Conservation (phyloP, 2,113 vertebrate genomes). For the Lonchura striata region DNA sequence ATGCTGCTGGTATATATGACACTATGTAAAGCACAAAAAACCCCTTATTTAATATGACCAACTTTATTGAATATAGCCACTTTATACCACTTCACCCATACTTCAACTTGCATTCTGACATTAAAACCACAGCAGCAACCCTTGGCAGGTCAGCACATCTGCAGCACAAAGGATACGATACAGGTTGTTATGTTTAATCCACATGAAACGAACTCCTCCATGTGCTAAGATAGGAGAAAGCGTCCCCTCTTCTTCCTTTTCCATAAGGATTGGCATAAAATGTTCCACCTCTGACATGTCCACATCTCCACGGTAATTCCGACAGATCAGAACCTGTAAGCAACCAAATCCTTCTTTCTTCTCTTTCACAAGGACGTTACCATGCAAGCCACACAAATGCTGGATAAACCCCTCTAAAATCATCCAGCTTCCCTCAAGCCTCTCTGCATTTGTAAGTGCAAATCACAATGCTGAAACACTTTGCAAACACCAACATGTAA, state of each 20-base stretch:
- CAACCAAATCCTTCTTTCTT: neutral
- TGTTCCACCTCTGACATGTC: slow-evolving; percentile 99
- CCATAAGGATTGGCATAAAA: slow-evolving; percentile 98
- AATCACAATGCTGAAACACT: accelerated
- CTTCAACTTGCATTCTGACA: slow-evolving; percentile 23
- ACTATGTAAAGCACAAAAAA: accelerated
- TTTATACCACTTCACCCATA: neutral
- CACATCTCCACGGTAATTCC: slow-evolving; percentile 97
- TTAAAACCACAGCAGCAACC: no score
- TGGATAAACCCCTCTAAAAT: accelerated
- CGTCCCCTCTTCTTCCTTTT: slow-evolving; percentile 94
- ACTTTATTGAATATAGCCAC: neutral
- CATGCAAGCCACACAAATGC: accelerated
- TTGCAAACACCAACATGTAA: accelerated
- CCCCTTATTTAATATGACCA: neutral
- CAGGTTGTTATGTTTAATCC: slow-evolving; percentile 98
- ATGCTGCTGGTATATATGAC: neutral
- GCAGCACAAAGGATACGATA: slow-evolving; percentile 88
- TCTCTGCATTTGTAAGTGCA: accelerated
- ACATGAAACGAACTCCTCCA: slow-evolving; percentile 96
- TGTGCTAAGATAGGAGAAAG: slow-evolving; percentile 95
- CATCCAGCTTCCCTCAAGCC: no score
- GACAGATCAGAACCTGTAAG: slow-evolving; percentile 89
- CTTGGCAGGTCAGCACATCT: accelerated
- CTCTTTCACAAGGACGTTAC: accelerated